Evolutionary conservation across 30 jellyfish, hydroid and myxozoan genomes (phyloP).

Genomic region (Hydra vulgaris): DNA sequence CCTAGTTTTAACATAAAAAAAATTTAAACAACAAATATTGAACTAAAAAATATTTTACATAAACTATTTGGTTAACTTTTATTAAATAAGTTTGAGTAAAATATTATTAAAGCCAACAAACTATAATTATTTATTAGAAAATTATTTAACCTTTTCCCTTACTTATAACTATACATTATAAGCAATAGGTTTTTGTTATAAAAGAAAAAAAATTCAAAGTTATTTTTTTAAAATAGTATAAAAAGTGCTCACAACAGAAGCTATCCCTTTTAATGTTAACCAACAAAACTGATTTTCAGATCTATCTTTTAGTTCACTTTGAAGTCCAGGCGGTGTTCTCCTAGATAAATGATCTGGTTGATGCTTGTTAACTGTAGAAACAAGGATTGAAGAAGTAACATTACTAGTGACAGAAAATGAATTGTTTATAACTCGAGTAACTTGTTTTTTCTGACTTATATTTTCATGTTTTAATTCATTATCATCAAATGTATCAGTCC

Average conservation of each 20-base stretch:
- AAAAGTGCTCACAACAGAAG: constrained; percentile 39
- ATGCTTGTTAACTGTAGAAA: background rate
- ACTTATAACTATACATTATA: too few species aligned
- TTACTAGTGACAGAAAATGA: background rate
- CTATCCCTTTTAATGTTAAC: constrained; percentile 44
- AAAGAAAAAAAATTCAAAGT: background rate
- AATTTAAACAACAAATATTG: background rate
- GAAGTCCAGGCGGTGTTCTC: constrained; percentile 81
- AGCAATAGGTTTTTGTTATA: too few species aligned
- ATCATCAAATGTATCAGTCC: constrained; percentile 41
- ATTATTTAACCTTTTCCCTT: too few species aligned
- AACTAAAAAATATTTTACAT: background rate
- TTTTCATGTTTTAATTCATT: background rate
- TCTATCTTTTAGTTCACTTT: background rate
- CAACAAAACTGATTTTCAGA: constrained; percentile 16
- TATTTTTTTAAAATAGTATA: too few species aligned
- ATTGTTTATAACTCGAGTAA: background rate
- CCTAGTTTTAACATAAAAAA: constrained; percentile 29
- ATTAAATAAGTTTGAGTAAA: background rate
- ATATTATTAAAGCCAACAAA: too few species aligned
- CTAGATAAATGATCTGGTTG: background rate
- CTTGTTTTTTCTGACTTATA: background rate
- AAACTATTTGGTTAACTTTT: background rate
- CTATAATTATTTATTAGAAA: too few species aligned
- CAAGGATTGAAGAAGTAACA: background rate